A percentile compares a stretch with the other conserved stretches of the same genome.
These are phyloP conservation scores for Phocides pigmalion DNA, from an alignment of 1,140 invertebrate species.

Conservation along the genomic window DNA sequence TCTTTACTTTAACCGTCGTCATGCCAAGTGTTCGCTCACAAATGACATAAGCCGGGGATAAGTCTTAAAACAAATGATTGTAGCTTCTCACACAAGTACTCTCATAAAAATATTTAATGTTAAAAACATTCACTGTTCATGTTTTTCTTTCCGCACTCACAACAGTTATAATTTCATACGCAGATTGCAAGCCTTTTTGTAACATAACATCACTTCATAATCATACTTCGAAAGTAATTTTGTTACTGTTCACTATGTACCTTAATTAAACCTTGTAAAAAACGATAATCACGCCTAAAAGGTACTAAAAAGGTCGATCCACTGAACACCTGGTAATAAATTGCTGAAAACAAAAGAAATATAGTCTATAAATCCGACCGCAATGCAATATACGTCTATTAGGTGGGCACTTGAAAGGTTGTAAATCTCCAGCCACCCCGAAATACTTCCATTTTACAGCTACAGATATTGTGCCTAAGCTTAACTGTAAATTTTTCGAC, in stretches of 20 bases:
- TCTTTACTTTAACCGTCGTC: not conserved
- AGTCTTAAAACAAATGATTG: slow-evolving; percentile 41
- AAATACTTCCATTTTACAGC: slow-evolving; percentile 65
- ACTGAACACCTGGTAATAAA: slow-evolving; percentile 59
- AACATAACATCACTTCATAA: slow-evolving; percentile 6
- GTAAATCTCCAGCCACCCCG: slow-evolving; percentile 67
- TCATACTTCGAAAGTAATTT: not conserved
- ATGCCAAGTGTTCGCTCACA: slow-evolving; percentile 21
- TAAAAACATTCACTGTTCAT: slow-evolving; percentile 39
- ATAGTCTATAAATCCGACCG: slow-evolving; percentile 70
- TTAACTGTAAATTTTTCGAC: slow-evolving; percentile 39
- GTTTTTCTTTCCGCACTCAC: slow-evolving; percentile 11
- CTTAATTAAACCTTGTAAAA: slow-evolving; percentile 13
- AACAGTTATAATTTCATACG: slow-evolving; percentile 25
- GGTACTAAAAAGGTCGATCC: slow-evolving; percentile 51
- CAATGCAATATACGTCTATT: slow-evolving; percentile 77
- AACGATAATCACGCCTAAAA: slow-evolving; percentile 51
- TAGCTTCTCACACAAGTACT: slow-evolving; percentile 26
- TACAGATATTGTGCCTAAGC: slow-evolving; percentile 40
- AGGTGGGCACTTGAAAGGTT: slow-evolving; percentile 65
- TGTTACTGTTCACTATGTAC: not conserved
- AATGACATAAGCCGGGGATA: slow-evolving; percentile 36
- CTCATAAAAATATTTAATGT: slow-evolving; percentile 52
- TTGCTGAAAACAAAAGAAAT: slow-evolving; percentile 71
- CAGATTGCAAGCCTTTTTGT: slow-evolving; percentile 6